Conservation (phyloP, 2,113 vertebrate species). For the Leptobrachium leishanense region DNA sequence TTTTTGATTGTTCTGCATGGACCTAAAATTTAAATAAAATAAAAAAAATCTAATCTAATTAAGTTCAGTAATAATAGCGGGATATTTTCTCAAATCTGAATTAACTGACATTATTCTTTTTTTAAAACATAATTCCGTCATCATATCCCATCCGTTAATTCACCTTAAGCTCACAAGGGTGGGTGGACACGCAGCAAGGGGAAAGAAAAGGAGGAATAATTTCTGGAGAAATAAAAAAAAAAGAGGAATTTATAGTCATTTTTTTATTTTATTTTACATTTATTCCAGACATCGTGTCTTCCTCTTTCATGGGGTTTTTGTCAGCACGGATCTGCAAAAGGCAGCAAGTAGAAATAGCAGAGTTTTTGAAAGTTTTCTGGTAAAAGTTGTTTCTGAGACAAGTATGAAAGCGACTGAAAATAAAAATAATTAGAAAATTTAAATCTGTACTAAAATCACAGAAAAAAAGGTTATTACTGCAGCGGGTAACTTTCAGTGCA, state of each 20-base stretch:
- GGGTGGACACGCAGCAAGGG: too few species aligned
- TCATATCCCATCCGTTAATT: not conserved
- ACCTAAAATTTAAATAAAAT: slow-evolving; percentile 23
- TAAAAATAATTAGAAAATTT: too few species aligned
- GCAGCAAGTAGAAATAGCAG: not conserved
- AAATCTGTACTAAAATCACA: too few species aligned
- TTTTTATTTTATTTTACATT: not conserved
- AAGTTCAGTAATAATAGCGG: slow-evolving; percentile 17
- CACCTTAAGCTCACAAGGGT: too few species aligned
- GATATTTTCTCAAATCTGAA: slow-evolving; percentile 29
- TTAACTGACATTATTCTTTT: slow-evolving; percentile 19
- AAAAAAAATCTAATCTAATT: slow-evolving; percentile 26
- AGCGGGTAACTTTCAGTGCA: too few species aligned
- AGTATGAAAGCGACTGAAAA: too few species aligned
- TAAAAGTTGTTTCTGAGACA: too few species aligned
- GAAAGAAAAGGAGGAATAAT: not conserved
- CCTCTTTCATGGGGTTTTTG: not conserved
- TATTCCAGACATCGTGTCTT: not conserved
- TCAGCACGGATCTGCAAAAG: not conserved
- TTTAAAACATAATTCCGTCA: not conserved
- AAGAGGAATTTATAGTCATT: not conserved
- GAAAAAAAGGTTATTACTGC: too few species aligned
- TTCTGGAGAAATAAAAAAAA: not conserved
- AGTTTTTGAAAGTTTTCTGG: not conserved
- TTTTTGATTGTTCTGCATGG: slow-evolving; percentile 3